Conservation (phyloP, 2,113 vertebrate species). For the Seriola dumerili region DNA sequence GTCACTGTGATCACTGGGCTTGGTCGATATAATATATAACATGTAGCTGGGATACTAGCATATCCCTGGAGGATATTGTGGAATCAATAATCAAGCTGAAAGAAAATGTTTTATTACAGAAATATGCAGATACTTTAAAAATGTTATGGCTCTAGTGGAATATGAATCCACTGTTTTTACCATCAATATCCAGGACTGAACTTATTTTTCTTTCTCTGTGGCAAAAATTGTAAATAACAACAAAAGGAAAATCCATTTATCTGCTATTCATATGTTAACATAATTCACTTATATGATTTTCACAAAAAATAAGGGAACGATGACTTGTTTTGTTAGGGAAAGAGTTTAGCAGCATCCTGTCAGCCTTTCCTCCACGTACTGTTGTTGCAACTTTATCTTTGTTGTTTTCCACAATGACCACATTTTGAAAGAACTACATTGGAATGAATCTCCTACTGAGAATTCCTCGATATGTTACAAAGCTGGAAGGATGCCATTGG, state of each 20-base stretch:
- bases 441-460: slow-evolving; percentile 27
- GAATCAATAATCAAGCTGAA: slow-evolving; percentile 33
- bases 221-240: neutral
- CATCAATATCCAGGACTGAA: neutral
- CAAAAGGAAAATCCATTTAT: neutral
- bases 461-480: slow-evolving; percentile 37
- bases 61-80: slow-evolving; percentile 25
- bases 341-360: slow-evolving; percentile 19
- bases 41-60: slow-evolving; percentile 13
- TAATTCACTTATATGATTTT: neutral
- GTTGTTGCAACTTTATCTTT: slow-evolving; percentile 25
- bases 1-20: slow-evolving; percentile 62
- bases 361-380: neutral
- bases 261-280: neutral
- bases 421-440: slow-evolving; percentile 15
- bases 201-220: neutral
- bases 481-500: slow-evolving; percentile 44
- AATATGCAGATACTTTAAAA: neutral
- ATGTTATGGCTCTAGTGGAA: neutral
- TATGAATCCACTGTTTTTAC: neutral
- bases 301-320: neutral
- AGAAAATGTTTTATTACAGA: slow-evolving; percentile 33
- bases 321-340: slow-evolving; percentile 12
- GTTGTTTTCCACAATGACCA: slow-evolving; percentile 35
- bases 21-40: slow-evolving; percentile 58